Conservation (phyloP, 2,888 invertebrate genomes). For the Mythimna ferrago region DNA sequence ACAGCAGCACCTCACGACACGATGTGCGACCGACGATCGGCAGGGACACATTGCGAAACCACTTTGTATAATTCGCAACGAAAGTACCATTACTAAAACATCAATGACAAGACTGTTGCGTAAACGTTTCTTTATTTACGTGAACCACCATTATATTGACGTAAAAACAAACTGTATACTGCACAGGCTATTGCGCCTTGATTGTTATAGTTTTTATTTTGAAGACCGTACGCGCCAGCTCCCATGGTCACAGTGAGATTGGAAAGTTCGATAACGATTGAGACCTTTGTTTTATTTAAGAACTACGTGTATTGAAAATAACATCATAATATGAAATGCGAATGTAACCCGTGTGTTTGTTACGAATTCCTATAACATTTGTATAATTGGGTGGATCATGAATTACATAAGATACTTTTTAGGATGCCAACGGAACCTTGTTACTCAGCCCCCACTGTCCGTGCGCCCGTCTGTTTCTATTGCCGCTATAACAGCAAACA, state of each 20-base stretch:
- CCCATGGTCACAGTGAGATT: constrained; percentile 34
- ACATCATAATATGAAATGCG: neutral
- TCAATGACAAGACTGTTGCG: constrained; percentile 54
- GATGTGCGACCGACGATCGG: constrained; percentile 15
- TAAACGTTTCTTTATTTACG: constrained; percentile 50
- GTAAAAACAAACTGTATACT: constrained; percentile 40
- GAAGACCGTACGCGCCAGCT: neutral
- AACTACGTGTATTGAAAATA: constrained; percentile 8
- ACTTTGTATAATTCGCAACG: constrained; percentile 51
- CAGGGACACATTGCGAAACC: constrained; percentile 46
- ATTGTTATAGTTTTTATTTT: constrained; percentile 44
- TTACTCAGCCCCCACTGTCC: no score
- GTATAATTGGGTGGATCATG: neutral
- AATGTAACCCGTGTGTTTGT: neutral
- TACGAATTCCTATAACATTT: neutral
- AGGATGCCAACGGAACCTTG: neutral
- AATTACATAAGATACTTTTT: neutral
- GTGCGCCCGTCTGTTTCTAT: no score
- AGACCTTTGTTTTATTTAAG: constrained; percentile 26
- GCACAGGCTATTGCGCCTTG: constrained; percentile 23
- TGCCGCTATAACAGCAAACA: no score
- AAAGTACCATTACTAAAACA: constrained; percentile 52
- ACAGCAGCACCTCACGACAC: constrained; percentile 6
- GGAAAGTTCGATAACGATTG: constrained; percentile 29
- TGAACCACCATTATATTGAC: constrained; percentile 36